Evolutionary conservation across 2,888 invertebrate genomes (phyloP).

Genomic region (Leptinotarsa juncta): DNA sequence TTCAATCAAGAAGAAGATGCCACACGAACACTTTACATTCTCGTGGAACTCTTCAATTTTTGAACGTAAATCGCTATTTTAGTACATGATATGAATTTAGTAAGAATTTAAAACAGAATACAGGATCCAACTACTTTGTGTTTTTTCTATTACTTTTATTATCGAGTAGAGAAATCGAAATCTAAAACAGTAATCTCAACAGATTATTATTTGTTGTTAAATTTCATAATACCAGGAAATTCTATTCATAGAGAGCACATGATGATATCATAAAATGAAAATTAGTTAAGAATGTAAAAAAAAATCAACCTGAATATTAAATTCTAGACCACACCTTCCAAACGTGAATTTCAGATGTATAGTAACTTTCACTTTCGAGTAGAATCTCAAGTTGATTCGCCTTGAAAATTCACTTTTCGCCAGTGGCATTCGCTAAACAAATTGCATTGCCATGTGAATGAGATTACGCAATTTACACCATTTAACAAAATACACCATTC

Average conservation of each 20-base stretch:
- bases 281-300: slow-evolving; percentile 63
- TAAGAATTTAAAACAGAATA: too few relatives aligned
- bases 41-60: too few relatives aligned
- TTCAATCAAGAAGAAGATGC: too few relatives aligned
- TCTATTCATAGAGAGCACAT: background rate
- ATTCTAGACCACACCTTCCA: slow-evolving; percentile 32
- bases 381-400: slow-evolving; percentile 31
- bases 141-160: too few relatives aligned
- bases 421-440: slow-evolving; percentile 1
- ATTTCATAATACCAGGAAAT: background rate
- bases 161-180: too few relatives aligned
- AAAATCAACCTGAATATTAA: slow-evolving; percentile 25
- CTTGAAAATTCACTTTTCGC: slow-evolving; percentile 35
- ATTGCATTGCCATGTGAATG: background rate
- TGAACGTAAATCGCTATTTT: too few relatives aligned
- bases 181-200: too few relatives aligned
- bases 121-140: too few relatives aligned
- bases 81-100: too few relatives aligned
- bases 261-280: slow-evolving; percentile 16
- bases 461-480: background rate
- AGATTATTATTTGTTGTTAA: too few relatives aligned
- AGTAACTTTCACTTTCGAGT: slow-evolving; percentile 36
- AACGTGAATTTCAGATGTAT: slow-evolving; percentile 29
- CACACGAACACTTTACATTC: too few relatives aligned
- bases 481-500: too few relatives aligned